Evolutionary conservation across 30 jellyfish, hydroid and myxozoan species (phyloP), one percentile per base, ranked within the genome.

Genomic region (Clytia hemisphaerica): DNA sequence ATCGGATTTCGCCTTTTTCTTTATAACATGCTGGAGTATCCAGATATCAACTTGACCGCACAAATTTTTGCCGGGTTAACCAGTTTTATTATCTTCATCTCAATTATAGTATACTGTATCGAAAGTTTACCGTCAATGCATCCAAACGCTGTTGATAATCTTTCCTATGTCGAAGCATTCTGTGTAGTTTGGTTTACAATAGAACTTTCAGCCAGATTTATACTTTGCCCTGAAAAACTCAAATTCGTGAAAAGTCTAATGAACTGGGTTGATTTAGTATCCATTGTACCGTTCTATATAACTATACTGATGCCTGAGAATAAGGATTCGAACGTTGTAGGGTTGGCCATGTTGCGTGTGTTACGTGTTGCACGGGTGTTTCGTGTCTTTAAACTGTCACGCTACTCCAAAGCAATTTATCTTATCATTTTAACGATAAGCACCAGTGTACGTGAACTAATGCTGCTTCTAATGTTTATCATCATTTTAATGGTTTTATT

Each of bases 181-280:
- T 84, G 95, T 57, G 95, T 84, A 10, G 73, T 72, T 19, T 84
- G 95, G 93, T 84, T 84, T 37, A 67, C 95, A 1, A 9, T 77
- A 33, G 95, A 84, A 45, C 71, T 63, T 45, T 38, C 73, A 9
- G 42, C 67, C 4, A 68, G 95, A 6, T 54, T 84, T 1, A 67
- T 34, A 34, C 71, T 83, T 53, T 40, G 90, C n/a, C 92, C 89
- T 3, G 42, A 42, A 30, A 84, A 84, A 72, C 42, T 67, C 5
- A 73, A 80, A 36, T 84, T 84, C 71, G 10, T 84, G 26, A 67
- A 59, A 58, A 78, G 64, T 34, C 88, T 87, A 14, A 38, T 84
- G 69, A 84, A 84, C 60, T 37, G 77, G 12, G 67, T 84, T 58
- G 95, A 84, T 48, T 76, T 84, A 0, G 80, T 83, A 16, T 89